Evolutionary conservation across 2,113 vertebrate genomes (phyloP).

Genomic region (Mustela nigripes): DNA sequence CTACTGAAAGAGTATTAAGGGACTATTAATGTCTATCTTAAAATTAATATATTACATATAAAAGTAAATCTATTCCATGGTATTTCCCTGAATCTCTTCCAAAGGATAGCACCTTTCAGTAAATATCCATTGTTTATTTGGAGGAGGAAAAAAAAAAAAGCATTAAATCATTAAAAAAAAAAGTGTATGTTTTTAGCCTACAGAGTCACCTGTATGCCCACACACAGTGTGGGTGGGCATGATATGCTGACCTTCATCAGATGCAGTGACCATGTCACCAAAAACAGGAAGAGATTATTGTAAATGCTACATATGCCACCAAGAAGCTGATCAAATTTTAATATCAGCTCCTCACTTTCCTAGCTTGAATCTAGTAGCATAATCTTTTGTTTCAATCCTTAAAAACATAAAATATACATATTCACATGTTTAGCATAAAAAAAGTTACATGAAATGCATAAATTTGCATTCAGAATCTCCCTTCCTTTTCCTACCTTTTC

Average conservation of each 20-base stretch:
- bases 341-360: not conserved
- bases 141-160: not conserved
- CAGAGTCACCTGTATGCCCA: not conserved
- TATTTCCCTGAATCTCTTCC: not conserved
- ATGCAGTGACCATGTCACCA: not conserved
- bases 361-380: not conserved
- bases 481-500: not conserved
- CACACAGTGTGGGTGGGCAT: not conserved
- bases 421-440: not conserved
- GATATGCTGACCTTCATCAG: not conserved
- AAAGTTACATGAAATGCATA: not conserved
- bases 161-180: not conserved
- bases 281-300: not conserved
- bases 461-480: not conserved
- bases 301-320: not conserved
- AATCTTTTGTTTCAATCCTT: not conserved
- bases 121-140: slow-evolving; percentile 22
- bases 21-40: not conserved
- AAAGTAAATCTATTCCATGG: slow-evolving; percentile 2
- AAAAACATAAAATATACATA: not conserved
- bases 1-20: not conserved
- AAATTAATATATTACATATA: slow-evolving; percentile 18
- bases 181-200: not conserved
- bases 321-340: slow-evolving; percentile 2
- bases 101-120: not conserved